Conservation (phyloP, 2,888 invertebrate genomes). For the Megamerina dolium region DNA sequence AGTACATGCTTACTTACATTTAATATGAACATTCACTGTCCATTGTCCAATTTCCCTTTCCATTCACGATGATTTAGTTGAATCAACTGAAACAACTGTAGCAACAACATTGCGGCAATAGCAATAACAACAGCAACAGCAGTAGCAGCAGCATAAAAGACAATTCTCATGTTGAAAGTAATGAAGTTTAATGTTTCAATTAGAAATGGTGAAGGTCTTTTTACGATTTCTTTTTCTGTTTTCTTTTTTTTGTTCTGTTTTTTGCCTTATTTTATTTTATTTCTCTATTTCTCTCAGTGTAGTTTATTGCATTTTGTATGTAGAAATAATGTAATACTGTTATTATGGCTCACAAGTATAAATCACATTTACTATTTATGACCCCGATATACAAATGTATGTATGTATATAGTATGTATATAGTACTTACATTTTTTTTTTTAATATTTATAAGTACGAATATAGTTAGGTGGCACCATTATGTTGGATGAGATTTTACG, state of each 20-base stretch:
- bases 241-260: no score
- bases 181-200: conserved; percentile 45
- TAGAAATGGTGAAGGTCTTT: conserved; percentile 31
- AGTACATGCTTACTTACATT: no score
- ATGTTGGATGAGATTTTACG: no score
- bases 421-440: no score
- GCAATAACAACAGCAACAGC: not conserved
- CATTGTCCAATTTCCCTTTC: no score
- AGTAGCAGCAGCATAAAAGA: conserved; percentile 3
- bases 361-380: conserved; percentile 18
- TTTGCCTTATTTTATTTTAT: no score
- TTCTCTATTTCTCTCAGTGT: no score
- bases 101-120: not conserved
- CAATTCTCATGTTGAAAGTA: conserved; percentile 31
- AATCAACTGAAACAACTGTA: not conserved
- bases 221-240: no score
- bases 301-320: conserved; percentile 12
- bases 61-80: not conserved
- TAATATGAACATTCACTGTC: no score
- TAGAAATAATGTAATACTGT: not conserved
- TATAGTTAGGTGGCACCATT: no score
- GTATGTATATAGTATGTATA: not conserved
- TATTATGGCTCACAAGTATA: conserved; percentile 5
- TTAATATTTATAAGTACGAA: no score
- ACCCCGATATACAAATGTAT: not conserved